Conservation (phyloP, 2,888 invertebrate genomes). For the Chydorus sphaericus region DNA sequence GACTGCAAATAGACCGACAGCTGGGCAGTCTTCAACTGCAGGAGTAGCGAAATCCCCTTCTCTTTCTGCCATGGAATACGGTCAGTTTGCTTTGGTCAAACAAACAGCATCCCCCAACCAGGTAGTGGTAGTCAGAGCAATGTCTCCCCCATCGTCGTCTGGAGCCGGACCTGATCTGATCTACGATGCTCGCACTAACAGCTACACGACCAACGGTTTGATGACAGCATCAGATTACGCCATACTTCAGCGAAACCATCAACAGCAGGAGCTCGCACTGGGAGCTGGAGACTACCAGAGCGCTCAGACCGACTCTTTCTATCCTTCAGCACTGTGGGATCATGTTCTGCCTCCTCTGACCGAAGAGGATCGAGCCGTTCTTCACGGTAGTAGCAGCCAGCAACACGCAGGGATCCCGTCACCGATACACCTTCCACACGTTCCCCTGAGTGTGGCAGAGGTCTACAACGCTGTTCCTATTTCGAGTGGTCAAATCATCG, state of each 20-base stretch:
- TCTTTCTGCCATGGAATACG: slow-evolving; percentile 22
- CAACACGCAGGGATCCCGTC: slow-evolving; percentile 18
- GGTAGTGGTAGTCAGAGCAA: slow-evolving; percentile 12
- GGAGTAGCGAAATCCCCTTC: slow-evolving; percentile 20
- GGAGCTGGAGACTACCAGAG: slow-evolving; percentile 64
- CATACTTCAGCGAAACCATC: slow-evolving; percentile 11
- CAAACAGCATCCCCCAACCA: slow-evolving; percentile 21
- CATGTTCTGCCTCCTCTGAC: slow-evolving; percentile 26
- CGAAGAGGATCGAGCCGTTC: slow-evolving; percentile 24
- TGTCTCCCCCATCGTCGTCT: slow-evolving; percentile 18
- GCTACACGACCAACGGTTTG: slow-evolving; percentile 7
- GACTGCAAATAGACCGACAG: neutral
- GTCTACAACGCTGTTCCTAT: slow-evolving; percentile 42
- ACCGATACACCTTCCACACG: slow-evolving; percentile 29
- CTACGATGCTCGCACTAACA: slow-evolving; percentile 22
- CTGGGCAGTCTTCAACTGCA: neutral
- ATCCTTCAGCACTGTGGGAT: slow-evolving; percentile 68
- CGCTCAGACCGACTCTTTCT: slow-evolving; percentile 46
- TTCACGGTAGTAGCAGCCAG: slow-evolving; percentile 7
- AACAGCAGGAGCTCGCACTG: slow-evolving; percentile 30
- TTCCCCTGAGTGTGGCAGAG: slow-evolving; percentile 36
- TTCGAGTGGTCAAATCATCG: neutral
- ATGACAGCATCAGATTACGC: neutral
- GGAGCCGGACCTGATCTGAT: slow-evolving; percentile 22
- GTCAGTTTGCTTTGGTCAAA: slow-evolving; percentile 22